Conservation (phyloP, 1,140 invertebrate genomes). For the Drosophila rhopaloa region DNA sequence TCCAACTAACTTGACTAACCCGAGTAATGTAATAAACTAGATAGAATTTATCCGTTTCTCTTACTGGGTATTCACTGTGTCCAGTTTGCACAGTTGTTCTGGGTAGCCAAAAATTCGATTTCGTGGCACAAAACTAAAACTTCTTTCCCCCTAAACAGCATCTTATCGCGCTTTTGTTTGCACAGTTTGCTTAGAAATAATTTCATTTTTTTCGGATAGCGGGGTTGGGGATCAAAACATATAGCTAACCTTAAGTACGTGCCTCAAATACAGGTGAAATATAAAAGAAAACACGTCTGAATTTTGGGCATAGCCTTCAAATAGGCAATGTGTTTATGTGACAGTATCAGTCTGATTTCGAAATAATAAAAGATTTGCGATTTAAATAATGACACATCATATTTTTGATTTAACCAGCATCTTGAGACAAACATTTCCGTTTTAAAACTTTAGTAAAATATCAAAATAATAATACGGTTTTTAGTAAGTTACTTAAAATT, state of each 20-base stretch:
- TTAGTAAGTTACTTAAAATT: too few species aligned
- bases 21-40: conserved; percentile 42
- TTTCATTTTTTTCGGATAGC: neutral
- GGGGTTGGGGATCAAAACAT: neutral
- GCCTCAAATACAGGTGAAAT: conserved; percentile 3
- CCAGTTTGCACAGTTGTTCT: conserved; percentile 64
- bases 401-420: too few species aligned
- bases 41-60: conserved; percentile 29
- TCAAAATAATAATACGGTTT: too few species aligned
- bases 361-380: neutral
- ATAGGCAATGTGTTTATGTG: neutral
- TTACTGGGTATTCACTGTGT: conserved; percentile 19
- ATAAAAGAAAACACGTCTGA: neutral
- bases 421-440: too few species aligned
- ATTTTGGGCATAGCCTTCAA: neutral
- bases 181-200: conserved; percentile 28
- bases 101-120: conserved; percentile 18
- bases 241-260: conserved; percentile 3
- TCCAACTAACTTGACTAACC: conserved; percentile 26
- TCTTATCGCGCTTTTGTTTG: conserved; percentile 12
- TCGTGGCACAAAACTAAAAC: conserved; percentile 15
- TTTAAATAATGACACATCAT: too few species aligned
- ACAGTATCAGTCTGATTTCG: neutral
- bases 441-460: too few species aligned
- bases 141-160: neutral